Evolutionary conservation across 2,797 vertebrate species (phyloP).

Genomic region (Pteronotus mesoamericanus): DNA sequence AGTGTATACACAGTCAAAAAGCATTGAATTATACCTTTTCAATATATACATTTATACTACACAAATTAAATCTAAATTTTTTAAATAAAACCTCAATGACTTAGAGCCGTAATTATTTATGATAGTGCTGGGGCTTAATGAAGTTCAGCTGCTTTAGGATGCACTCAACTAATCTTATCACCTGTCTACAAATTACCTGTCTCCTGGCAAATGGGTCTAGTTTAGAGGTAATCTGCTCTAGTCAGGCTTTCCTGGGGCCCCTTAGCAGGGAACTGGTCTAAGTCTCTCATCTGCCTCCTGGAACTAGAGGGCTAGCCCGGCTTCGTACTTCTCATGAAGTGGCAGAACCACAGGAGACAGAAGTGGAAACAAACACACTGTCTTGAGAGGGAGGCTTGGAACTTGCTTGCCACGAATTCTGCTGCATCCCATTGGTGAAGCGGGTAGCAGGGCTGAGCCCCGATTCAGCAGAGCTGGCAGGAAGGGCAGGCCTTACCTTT

Average conservation of each 20-base stretch:
- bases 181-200: background rate
- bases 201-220: background rate
- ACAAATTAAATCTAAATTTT: background rate
- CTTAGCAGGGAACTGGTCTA: background rate
- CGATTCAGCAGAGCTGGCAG: background rate
- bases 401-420: background rate
- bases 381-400: background rate
- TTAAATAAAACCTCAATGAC: background rate
- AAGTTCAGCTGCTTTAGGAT: background rate
- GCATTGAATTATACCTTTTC: background rate
- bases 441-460: background rate
- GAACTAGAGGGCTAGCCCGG: background rate
- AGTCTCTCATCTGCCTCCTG: background rate
- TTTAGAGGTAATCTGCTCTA: background rate
- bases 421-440: background rate
- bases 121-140: background rate
- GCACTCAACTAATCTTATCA: background rate
- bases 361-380: background rate
- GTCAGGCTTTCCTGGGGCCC: background rate
- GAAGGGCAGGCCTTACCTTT: background rate
- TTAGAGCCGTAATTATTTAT: background rate
- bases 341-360: background rate
- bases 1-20: background rate
- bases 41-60: background rate
- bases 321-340: background rate